Conservation (phyloP, 1,140 invertebrate genomes). For the Drosophila arizonae region DNA sequence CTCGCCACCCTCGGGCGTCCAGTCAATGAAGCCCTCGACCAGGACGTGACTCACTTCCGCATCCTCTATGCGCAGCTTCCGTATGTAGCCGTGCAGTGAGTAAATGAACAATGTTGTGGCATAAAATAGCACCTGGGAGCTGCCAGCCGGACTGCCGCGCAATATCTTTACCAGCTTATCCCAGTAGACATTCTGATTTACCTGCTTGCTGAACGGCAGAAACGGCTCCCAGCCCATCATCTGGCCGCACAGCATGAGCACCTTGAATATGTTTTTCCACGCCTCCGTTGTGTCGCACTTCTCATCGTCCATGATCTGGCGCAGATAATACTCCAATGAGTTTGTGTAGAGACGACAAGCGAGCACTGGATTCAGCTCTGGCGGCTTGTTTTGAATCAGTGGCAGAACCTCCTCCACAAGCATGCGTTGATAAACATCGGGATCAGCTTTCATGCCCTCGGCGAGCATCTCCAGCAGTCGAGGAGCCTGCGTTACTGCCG, state of each 20-base stretch:
- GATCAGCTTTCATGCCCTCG: slow-evolving; percentile 71
- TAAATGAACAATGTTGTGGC: slow-evolving; percentile 88
- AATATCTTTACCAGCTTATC: slow-evolving; percentile 85
- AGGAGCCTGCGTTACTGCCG: slow-evolving; percentile 88
- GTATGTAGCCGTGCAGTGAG: slow-evolving; percentile 87
- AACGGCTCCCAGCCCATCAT: slow-evolving; percentile 91
- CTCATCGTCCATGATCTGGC: slow-evolving; percentile 83
- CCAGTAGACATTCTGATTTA: slow-evolving; percentile 88
- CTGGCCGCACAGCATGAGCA: slow-evolving; percentile 89
- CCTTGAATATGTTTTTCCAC: slow-evolving; percentile 91
- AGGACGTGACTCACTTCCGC: slow-evolving; percentile 78
- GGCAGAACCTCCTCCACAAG: slow-evolving; percentile 80
- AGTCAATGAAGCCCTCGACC: slow-evolving; percentile 83
- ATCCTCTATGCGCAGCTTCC: slow-evolving; percentile 70
- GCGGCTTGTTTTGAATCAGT: slow-evolving; percentile 75
- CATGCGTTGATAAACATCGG: slow-evolving; percentile 73
- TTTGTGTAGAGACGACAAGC: slow-evolving; percentile 75
- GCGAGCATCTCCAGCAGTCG: slow-evolving; percentile 75
- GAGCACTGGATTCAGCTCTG: slow-evolving; percentile 63
- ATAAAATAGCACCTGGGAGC: slow-evolving; percentile 87
- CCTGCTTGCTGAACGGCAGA: slow-evolving; percentile 83
- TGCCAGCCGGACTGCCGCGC: slow-evolving; percentile 82
- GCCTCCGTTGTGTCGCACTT: slow-evolving; percentile 88
- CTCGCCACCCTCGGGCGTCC: slow-evolving; percentile 60
- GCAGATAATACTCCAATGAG: slow-evolving; percentile 75